A percentile compares a stretch with the other conserved stretches of the same genome.
Conservation (phyloP, 2,797 vertebrate species). For the Amniataba percoides region DNA sequence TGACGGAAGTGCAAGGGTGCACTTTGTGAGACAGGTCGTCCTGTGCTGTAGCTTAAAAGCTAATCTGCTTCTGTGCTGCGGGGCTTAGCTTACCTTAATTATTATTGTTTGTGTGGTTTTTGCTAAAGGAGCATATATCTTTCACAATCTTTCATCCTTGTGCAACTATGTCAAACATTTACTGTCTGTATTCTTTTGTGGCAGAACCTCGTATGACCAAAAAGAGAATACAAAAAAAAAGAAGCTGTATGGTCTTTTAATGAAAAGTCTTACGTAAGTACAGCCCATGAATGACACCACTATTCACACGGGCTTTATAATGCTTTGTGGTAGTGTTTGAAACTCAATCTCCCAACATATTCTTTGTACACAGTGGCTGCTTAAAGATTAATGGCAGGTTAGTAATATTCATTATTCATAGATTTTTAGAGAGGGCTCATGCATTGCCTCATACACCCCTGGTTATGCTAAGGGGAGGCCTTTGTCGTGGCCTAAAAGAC, state of each 20-base stretch:
- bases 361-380: constrained; percentile 79
- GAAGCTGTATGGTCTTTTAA: constrained; percentile 36
- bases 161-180: constrained; percentile 22
- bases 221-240: constrained; percentile 24
- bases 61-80: constrained; percentile 24
- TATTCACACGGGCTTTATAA: constrained; percentile 67
- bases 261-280: constrained; percentile 67
- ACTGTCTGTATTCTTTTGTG: background rate
- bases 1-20: constrained; percentile 37
- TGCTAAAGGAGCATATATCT: background rate
- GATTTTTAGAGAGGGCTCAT: constrained; percentile 78
- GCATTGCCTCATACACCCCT: constrained; percentile 66
- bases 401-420: constrained; percentile 88
- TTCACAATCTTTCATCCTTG: background rate
- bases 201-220: constrained; percentile 7
- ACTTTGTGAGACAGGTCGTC: constrained; percentile 25
- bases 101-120: background rate
- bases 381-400: constrained; percentile 87
- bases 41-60: constrained; percentile 33
- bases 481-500: constrained; percentile 62
- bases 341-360: constrained; percentile 81
- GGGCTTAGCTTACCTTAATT: constrained; percentile 20
- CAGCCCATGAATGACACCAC: constrained; percentile 71
- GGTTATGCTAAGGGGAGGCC: constrained; percentile 64
- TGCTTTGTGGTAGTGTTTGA: constrained; percentile 71